Base-by-base conservation (phyloP, 1,140 invertebrate genomes). In the Pygmarrhopalites habei region DNA sequence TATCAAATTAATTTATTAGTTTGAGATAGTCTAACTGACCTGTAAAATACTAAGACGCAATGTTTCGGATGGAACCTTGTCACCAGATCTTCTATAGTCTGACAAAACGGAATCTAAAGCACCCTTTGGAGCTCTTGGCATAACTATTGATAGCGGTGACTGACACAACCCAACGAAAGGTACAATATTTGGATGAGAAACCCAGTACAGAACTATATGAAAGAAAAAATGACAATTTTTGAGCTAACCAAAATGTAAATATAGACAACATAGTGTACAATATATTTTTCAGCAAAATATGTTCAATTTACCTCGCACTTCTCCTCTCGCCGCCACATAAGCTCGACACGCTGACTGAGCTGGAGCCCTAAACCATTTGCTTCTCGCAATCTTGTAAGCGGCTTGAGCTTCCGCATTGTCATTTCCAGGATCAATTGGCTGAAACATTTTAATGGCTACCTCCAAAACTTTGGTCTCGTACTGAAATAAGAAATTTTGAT, bases 381-480 rank as follows among this genome's bases (percentile, higher is more conserved):
- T 64, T 53, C 64, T 62, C 21, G 69, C 71, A 21, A 86, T 86
- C 79, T 91, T 90, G 72, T 88, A 92, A 0, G 90, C 69, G n/a
- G 55, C 47, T 30, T 64, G 55, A 41, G 66, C 69, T 55, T 71
- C 69, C 0, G 39, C 7, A 41, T 66, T 68, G 0, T 63, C 56
- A 35, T 83, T 78, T 21, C 90, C 90, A 1, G 92, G 92, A 49
- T 92, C 88, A 12, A 95, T 88, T 0, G 93, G 94, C 73, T 96
- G 92, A 32, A 97, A 75, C 83, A 95, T 92, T 78, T 98, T 98
- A 75, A 98, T 86, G 1, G 95, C 95, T 1, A 98, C 92, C 65
- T 89, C 82, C 12, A 82, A 79, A 44, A 80, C 78, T 12, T 77
- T 75, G 1, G 82, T 79, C 28, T 83, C 77, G 12, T 85, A 69